Percentiles rank a stretch among this genome's conserved stretches.
Conservation (phyloP, 2,888 invertebrate species). For the Tachina lurida region DNA sequence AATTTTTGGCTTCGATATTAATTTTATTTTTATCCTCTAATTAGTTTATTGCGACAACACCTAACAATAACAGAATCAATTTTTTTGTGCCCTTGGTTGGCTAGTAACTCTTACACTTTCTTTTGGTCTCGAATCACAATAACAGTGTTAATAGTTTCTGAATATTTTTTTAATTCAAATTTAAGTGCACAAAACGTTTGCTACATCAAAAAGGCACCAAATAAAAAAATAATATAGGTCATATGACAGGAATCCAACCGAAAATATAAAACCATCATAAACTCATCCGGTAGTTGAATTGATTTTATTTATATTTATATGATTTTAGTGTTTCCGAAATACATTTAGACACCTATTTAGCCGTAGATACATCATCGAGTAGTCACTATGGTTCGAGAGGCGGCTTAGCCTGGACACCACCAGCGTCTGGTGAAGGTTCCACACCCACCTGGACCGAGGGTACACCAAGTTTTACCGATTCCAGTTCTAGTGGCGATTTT, state of each 20-base stretch:
- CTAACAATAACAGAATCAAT: neutral
- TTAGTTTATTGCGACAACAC: too few species aligned
- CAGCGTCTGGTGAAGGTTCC: slow-evolving; percentile 92
- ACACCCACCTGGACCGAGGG: slow-evolving; percentile 99
- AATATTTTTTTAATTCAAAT: slow-evolving; percentile 11
- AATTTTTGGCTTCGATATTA: too few species aligned
- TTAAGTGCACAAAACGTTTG: slow-evolving; percentile 58
- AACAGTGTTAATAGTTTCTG: slow-evolving; percentile 37
- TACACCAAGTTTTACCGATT: slow-evolving; percentile 98
- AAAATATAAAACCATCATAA: slow-evolving; percentile 57
- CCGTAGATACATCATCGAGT: slow-evolving; percentile 82
- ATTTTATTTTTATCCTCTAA: too few species aligned
- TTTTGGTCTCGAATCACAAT: slow-evolving; percentile 8
- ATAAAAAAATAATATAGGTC: slow-evolving; percentile 47
- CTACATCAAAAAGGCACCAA: slow-evolving; percentile 62
- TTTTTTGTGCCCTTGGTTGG: neutral
- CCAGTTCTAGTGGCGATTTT: slow-evolving; percentile 95
- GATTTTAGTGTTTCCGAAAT: slow-evolving; percentile 87
- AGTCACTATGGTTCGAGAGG: slow-evolving; percentile 84
- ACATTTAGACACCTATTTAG: slow-evolving; percentile 86
- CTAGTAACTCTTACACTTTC: neutral
- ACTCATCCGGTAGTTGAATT: slow-evolving; percentile 71
- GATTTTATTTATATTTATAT: slow-evolving; percentile 71
- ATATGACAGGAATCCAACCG: slow-evolving; percentile 43
- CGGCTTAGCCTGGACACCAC: slow-evolving; percentile 89